Conservation (phyloP, 30 jellyfish, hydroid and myxozoan genomes). For the Aurelia aurita complex sp. Pacific region DNA sequence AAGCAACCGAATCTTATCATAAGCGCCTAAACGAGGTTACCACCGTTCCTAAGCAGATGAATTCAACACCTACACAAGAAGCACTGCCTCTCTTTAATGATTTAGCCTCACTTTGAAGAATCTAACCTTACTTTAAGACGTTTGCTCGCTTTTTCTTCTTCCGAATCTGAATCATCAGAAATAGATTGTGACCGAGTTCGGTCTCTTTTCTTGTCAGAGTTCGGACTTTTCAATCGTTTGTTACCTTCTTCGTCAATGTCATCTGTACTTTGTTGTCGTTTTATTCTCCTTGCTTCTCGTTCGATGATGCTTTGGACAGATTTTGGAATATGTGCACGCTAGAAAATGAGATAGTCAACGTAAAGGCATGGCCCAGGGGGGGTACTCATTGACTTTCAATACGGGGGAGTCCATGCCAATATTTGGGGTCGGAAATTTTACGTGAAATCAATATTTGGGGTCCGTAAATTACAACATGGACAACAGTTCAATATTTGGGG, state of each 20-base stretch:
- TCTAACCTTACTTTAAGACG: constrained; percentile 42
- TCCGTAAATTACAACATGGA: too few relatives aligned
- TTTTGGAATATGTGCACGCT: constrained; percentile 97
- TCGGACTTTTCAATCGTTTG: constrained; percentile 18
- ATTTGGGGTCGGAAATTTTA: too few relatives aligned
- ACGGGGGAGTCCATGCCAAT: too few relatives aligned
- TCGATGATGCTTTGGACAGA: constrained; percentile 87
- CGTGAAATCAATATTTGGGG: too few relatives aligned
- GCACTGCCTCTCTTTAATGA: too few relatives aligned
- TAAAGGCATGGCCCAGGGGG: not conserved
- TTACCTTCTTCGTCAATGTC: constrained; percentile 29
- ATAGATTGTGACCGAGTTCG: constrained; percentile 51
- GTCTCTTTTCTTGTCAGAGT: constrained; percentile 34
- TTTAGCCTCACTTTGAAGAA: not conserved
- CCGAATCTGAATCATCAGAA: constrained; percentile 68
- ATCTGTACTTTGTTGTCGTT: constrained; percentile 22
- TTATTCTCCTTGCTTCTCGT: constrained; percentile 64
- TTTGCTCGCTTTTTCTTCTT: constrained; percentile 53
- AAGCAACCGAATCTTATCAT: too few relatives aligned
- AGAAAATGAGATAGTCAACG: not conserved
- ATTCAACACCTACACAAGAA: too few relatives aligned
- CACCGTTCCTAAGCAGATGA: too few relatives aligned
- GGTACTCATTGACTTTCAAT: too few relatives aligned
- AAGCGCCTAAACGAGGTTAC: too few relatives aligned
- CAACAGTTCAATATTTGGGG: too few relatives aligned